Evolutionary conservation across 2,888 invertebrate genomes (phyloP).

Genomic region (Liopterus haemorrhoidalis): DNA sequence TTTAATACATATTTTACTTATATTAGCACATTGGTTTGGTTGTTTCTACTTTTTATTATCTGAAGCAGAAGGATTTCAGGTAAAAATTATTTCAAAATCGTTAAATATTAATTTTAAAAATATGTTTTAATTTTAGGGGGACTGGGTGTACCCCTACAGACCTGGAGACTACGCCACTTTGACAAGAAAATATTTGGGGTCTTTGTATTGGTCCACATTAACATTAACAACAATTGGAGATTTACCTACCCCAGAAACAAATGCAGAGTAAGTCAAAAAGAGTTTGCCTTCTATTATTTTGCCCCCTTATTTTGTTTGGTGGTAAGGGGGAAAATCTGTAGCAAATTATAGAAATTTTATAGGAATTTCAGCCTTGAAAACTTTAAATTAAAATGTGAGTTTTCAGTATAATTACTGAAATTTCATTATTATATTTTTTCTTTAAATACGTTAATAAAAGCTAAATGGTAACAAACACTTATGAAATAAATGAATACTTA

Average conservation of each 20-base stretch:
- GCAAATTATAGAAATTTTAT: too few species aligned
- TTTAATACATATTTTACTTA: constrained; percentile 87
- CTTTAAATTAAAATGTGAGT: too few species aligned
- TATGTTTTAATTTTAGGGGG: constrained; percentile 54
- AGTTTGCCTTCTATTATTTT: too few species aligned
- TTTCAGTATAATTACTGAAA: too few species aligned
- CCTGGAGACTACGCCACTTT: constrained; percentile 85
- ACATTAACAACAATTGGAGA: constrained; percentile 95
- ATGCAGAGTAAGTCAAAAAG: constrained; percentile 80
- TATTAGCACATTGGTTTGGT: constrained; percentile 96
- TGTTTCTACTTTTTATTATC: constrained; percentile 94
- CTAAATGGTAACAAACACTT: too few species aligned
- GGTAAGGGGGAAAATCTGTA: neutral
- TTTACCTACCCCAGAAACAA: constrained; percentile 90
- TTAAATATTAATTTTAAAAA: neutral
- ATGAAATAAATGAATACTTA: too few species aligned
- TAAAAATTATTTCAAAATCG: constrained; percentile 45
- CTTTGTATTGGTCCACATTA: constrained; percentile 93
- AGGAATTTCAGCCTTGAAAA: too few species aligned
- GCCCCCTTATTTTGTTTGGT: neutral
- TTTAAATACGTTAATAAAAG: too few species aligned
- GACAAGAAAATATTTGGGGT: constrained; percentile 88
- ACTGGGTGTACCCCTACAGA: constrained; percentile 84
- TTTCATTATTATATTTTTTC: too few species aligned
- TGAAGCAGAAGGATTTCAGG: constrained; percentile 81